A percentile compares a stretch with the other conserved stretches of the same genome.
These are phyloP conservation scores for Talpa occidentalis DNA, from an alignment of 2,113 vertebrate genomes.

Conservation along the genomic window DNA sequence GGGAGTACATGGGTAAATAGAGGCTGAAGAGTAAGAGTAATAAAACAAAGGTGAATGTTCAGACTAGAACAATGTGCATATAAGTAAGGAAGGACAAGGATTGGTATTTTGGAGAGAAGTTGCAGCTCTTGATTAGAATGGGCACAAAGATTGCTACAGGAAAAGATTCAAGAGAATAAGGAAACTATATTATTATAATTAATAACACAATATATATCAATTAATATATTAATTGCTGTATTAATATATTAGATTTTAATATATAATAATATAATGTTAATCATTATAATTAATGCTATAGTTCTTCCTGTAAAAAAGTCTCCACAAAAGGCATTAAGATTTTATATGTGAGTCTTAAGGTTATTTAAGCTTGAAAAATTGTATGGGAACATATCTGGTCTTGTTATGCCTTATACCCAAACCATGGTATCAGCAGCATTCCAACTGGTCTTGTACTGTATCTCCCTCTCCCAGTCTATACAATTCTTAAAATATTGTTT, in stretches of 20 bases:
- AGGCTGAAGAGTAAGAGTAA: constrained; percentile 58
- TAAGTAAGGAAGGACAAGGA: background rate
- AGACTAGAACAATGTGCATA: constrained; percentile 6
- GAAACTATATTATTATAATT: constrained; percentile 14
- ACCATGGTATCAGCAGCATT: background rate
- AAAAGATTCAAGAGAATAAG: background rate
- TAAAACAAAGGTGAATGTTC: constrained; percentile 68
- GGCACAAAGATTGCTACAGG: background rate
- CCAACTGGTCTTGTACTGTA: background rate
- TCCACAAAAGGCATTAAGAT: constrained; percentile 23
- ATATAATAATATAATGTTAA: too few species aligned
- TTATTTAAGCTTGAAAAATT: constrained; percentile 34
- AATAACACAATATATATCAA: too few species aligned
- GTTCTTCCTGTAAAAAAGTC: background rate
- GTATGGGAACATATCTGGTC: background rate
- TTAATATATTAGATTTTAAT: too few species aligned
- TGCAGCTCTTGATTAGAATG: constrained; percentile 49
- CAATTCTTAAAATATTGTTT: constrained; percentile 7
- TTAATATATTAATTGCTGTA: too few species aligned
- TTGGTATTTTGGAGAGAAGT: constrained; percentile 57
- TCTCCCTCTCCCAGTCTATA: background rate
- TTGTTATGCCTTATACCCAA: background rate
- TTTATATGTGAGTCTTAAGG: background rate
- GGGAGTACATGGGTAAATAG: constrained; percentile 34
- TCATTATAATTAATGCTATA: background rate